phyloP scores from a whole-genome alignment of 1,140 invertebrate species.

The Zaprionus camerounensis region DNA sequence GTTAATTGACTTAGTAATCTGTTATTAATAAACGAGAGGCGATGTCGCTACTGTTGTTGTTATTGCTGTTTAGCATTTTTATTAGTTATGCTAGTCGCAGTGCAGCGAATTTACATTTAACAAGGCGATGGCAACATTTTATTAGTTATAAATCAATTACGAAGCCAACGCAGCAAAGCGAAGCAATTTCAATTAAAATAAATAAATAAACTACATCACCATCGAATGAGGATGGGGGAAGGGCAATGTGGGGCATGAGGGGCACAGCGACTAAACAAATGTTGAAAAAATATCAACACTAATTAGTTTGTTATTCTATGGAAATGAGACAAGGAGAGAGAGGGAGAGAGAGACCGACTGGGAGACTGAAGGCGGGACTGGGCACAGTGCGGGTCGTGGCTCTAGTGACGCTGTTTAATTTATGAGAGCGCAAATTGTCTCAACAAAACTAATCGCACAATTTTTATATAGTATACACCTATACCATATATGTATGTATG shows the following conservation, averaged over 20 bases:
- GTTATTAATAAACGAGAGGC: conserved; percentile 64
- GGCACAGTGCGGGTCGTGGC: background rate
- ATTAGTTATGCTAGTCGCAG: conserved; percentile 44
- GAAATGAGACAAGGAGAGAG: conserved; percentile 50
- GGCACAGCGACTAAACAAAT: conserved; percentile 39
- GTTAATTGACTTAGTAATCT: conserved; percentile 48
- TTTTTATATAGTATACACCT: conserved; percentile 6
- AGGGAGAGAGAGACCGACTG: background rate
- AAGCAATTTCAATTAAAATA: conserved; percentile 54
- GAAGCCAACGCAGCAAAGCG: conserved; percentile 37
- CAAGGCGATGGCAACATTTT: conserved; percentile 49
- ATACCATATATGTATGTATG: background rate
- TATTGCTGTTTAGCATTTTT: conserved; percentile 37
- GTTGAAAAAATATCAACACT: conserved; percentile 65
- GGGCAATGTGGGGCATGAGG: conserved; percentile 10
- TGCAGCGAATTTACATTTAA: conserved; percentile 44
- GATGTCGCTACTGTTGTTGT: conserved; percentile 10
- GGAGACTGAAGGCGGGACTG: background rate
- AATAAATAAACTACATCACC: conserved; percentile 31
- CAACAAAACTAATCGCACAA: conserved; percentile 36
- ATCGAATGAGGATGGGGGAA: background rate
- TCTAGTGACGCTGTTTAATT: conserved; percentile 43
- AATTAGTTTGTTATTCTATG: conserved; percentile 83
- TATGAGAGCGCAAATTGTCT: conserved; percentile 46
- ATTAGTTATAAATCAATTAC: conserved; percentile 56